Base-by-base conservation (phyloP, 1,140 invertebrate genomes). In the Leptestheria dahalacensis region DNA sequence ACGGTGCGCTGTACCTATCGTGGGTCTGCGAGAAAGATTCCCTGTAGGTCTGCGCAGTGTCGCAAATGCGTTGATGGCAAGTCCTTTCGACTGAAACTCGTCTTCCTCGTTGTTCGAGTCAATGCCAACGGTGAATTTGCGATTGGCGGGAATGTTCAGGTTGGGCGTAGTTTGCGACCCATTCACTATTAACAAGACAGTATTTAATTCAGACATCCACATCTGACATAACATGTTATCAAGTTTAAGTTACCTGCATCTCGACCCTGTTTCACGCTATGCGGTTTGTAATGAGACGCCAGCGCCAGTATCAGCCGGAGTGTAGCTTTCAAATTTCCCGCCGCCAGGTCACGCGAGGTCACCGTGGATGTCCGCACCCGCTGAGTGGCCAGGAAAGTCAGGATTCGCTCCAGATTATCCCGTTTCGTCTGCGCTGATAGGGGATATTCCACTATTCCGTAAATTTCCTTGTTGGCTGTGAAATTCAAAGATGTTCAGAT, bases 231-330 rank as follows among this genome's bases (percentile, higher is more conserved):
- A 51, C 23, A 23, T 29, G 33, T 12, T 55, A 26, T 15, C 23
- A 29, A 54, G 26, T 25, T 20, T 15, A 26, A 54, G 33, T 55
- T 55, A 55, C 53, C 53, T 33, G 53, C 26, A 25, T 50, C 58
- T 28, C 58, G 47, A 3, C 58, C 58, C 52, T 64, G 63, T 48
- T 64, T 61, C 41, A 69, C 68, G 51, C 65, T 67, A 52, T 67
- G 66, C n/a, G 75, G 74, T 64, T 75, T 76, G 60, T 73, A 77
- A 61, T 76, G 75, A 25, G 73, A 74, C 15, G 75, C 75, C 18
- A 77, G 62, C 1, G 75, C 74, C 25, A 76, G 65, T 20, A 77
- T 73, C 15, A 77, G 65, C n/a, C 74, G 63, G 74, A 77, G 75
- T 20, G 75, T 73, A 24, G 72, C 69, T 59, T 75, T 75, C 48